Base-by-base conservation (phyloP, 1,140 invertebrate species). In the Drosophila navojoa region DNA sequence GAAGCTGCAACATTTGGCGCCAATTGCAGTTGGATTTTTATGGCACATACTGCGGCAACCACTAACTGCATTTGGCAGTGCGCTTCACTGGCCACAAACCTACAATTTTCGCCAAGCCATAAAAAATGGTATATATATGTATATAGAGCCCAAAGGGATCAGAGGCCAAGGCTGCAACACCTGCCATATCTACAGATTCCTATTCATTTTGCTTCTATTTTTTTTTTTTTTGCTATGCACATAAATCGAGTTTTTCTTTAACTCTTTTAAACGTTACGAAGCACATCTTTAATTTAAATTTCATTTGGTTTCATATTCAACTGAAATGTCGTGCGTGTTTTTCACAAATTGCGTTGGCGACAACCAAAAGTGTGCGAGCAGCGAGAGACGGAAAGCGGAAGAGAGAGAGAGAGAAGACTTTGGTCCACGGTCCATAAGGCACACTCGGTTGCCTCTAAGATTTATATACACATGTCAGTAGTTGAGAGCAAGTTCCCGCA, bases 391-490 rank as follows among this genome's bases (percentile, higher is more conserved):
- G 10, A 38, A 3, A 38, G 35, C 1, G 35, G 3, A 9, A 10
- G 10, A 32, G 29, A 32, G 7, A 32, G 29, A 9, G 29, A 9
- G 29, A 32, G 29, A 32, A 32, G 29, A 32, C 27, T 9, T 9
- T 32, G 7, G 29, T 7, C 29, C 29, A 32, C 9, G 7, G 29
- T 7, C 29, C 29, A 32, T 32, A 32, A 29, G 2, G 4, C 29
- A 32, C 29, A 9, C 61, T 64, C 25, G 45, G 76, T 79, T 79
- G 62, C 82, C 35, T 57, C 50, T 9, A 74, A 74, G 82, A 87
- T 89, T 87, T 87, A 87, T 84, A 57, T 75, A 61, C 58, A 73
- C 76, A 84, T 89, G 84, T 89, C 82, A 87, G 79, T 81, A 70
- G 79, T 35, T 49, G 19, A 47, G 40, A 32, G 11, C 53, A 22